Base-by-base conservation (phyloP, 1,140 invertebrate genomes). In the Heliconius eleuchia region DNA sequence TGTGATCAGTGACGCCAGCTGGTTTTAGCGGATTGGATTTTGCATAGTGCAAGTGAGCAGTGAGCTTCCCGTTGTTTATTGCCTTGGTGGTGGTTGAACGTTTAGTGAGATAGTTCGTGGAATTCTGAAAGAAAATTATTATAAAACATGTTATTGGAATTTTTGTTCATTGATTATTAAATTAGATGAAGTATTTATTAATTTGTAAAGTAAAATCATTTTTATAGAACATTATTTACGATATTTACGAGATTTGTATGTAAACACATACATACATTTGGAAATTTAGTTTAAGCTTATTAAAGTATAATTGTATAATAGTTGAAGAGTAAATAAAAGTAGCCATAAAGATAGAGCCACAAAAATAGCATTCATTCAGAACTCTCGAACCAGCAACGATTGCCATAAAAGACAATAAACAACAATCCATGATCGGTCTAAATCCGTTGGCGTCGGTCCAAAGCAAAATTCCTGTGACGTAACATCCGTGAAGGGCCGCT, bases 321-420 rank as follows among this genome's bases (percentile, higher is more conserved):
- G 9, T n/a, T 66, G 0, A 66, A 30, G 2, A 66, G 60, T 30
- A 66, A 66, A 66, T 66, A 66, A 66, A 66, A 27, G 13, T 83
- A 46, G 57, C 74, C 46, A 60, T 16, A 74, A 9, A 37, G 19
- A 30, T 66, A 66, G 23, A 72, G 37, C 42, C 37, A 71, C 79
- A 66, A 27, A 34, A 78, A 57, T 70, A 76, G 71, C 9, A 73
- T 74, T 83, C 81, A 81, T 82, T 84, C 77, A 82, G 81, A 82
- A 80, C 76, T 79, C 84, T 86, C 85, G 84, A 86, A 83, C 89
- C 86, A 89, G 87, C 86, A 87, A 86, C 89, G 88, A 92, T 86
- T 87, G 89, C 92, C 92, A 93, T 93, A 94, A 92, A 93, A 92
- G 89, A 91, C 89, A 91, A 92, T 91, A 91, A 91, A 89, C 90